Percentiles rank a stretch among this genome's conserved stretches.
phyloP scores from a whole-genome alignment of 2,888 invertebrate species.

The Pammene fasciana region DNA sequence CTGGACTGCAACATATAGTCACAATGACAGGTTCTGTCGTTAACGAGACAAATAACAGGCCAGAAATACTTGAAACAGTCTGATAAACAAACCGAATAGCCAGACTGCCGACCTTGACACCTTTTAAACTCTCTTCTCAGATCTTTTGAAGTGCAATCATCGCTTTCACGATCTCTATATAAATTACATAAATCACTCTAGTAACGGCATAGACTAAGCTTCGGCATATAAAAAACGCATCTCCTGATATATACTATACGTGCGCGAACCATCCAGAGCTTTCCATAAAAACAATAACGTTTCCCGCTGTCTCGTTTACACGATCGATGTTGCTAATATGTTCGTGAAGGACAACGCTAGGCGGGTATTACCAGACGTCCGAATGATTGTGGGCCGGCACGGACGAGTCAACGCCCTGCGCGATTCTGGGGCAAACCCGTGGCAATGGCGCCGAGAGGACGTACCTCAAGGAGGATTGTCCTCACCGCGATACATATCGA shows the following conservation, averaged over 20 bases:
- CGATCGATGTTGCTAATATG: slow-evolving; percentile 16
- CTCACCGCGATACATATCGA: slow-evolving; percentile 15
- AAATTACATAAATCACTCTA: slow-evolving; percentile 55
- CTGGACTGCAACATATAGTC: too few species aligned
- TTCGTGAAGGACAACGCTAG: slow-evolving; percentile 34
- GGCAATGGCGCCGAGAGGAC: slow-evolving; percentile 52
- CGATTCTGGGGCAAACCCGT: slow-evolving; percentile 47
- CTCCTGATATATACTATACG: slow-evolving; percentile 56
- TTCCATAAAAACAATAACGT: slow-evolving; percentile 21
- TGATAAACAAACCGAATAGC: slow-evolving; percentile 33
- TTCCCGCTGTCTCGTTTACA: slow-evolving; percentile 14
- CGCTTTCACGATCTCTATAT: slow-evolving; percentile 26
- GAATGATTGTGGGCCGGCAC: slow-evolving; percentile 39
- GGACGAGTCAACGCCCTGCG: slow-evolving; percentile 46
- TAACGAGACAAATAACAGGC: neutral
- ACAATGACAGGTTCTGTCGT: too few species aligned
- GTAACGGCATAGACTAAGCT: slow-evolving; percentile 61
- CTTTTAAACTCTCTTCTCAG: slow-evolving; percentile 34
- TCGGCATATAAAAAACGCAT: slow-evolving; percentile 50
- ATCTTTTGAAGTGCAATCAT: slow-evolving; percentile 32
- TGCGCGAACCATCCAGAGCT: slow-evolving; percentile 43
- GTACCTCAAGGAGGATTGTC: slow-evolving; percentile 50
- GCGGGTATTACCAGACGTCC: slow-evolving; percentile 31
- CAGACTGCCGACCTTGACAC: slow-evolving; percentile 34
- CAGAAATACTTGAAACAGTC: slow-evolving; percentile 18